These are phyloP conservation scores for Tipula unca DNA, from an alignment of 2,888 invertebrate genomes.

Conservation along the genomic window DNA sequence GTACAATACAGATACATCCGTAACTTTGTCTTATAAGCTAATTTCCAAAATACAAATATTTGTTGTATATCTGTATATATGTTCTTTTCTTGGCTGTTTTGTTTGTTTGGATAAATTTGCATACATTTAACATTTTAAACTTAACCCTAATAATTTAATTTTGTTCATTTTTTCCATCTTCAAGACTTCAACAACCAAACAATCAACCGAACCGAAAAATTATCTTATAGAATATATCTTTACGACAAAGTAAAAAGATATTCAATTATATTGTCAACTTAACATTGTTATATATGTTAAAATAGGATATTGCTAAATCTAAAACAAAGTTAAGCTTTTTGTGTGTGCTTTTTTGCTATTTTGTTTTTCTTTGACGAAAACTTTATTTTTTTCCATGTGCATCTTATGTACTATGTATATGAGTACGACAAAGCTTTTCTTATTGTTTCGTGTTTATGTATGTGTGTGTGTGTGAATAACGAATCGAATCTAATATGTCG, in stretches of 20 bases:
- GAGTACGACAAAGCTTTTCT: too few species aligned
- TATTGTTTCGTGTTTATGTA: not conserved
- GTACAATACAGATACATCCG: not conserved
- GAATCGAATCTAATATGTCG: not conserved
- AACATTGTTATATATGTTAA: not conserved
- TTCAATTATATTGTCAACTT: not conserved
- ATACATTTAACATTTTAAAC: not conserved
- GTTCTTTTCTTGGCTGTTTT: not conserved
- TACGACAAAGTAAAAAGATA: not conserved
- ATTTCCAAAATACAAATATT: not conserved
- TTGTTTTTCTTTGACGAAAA: not conserved
- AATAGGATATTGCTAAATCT: conserved; percentile 8
- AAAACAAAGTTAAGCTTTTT: not conserved
- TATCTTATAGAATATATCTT: not conserved
- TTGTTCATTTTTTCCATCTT: not conserved
- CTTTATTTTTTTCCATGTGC: not conserved
- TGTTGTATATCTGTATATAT: too few species aligned
- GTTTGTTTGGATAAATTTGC: not conserved
- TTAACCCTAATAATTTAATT: conserved; percentile 10
- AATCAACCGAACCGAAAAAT: not conserved
- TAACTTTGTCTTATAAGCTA: not conserved
- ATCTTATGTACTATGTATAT: too few species aligned
- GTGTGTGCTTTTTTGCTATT: not conserved
- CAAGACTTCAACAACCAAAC: not conserved
- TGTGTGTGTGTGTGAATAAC: not conserved